Base-by-base conservation (phyloP, 2,797 vertebrate genomes). In the Gadopsis marmoratus region DNA sequence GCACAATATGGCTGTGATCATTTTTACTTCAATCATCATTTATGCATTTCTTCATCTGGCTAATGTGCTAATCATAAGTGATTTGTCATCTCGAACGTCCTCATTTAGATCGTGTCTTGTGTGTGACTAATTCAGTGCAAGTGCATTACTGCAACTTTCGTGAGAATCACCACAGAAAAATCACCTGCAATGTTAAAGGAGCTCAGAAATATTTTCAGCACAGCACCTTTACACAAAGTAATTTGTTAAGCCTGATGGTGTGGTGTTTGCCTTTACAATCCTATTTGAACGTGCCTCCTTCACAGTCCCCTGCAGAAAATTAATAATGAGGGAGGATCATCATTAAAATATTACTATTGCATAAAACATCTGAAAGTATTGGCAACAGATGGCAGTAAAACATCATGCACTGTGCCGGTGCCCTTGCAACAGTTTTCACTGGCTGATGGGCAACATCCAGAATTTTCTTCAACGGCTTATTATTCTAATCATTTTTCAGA, bases 371-470 rank as follows among this genome's bases (percentile, higher is more conserved):
- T 76, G 61, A 91, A 84, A 73, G 63, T 74, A 87, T 91, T 92
- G 93, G 94, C 97, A 96, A 96, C 95, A 98, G 98, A 95, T 97
- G 98, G 97, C 97, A 97, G 96, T 97, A 97, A 96, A 96, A 95
- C 92, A 93, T 95, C 95, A 88, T 48, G 82, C 39, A 95, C 90
- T 90, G 84, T 71, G 70, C 81, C 37, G 62, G 39, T 80, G 77
- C 77, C 78, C 77, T 83, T 80, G 87, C 76, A 82, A 91, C 85
- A 79, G 71, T 84, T 86, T 79, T 58, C 74, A 71, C 78, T 33
- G 79, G 66, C 84, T 88, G 82, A 84, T 65, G 56, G 70, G 81
- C 29, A 63, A 71, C 48, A 63, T 82, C 69, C 68, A 45, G 29
- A 55, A 23, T 3, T 51, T 75, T 75, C 48, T 65, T 60, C 59